Conservation (phyloP, 37 sponge, comb jelly and placozoan genomes). For the Hormiphora californensis region DNA sequence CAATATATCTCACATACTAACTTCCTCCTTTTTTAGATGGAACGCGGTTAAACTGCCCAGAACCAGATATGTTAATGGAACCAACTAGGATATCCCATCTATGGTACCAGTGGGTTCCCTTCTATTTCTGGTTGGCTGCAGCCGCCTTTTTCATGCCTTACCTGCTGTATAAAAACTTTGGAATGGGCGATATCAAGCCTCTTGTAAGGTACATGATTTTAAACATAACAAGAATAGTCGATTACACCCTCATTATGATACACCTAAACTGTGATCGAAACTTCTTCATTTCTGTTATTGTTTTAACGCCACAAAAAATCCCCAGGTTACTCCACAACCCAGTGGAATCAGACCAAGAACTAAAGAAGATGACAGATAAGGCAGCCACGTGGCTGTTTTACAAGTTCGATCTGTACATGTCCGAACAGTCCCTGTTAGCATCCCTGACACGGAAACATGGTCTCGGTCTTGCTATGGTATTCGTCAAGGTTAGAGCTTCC, state of each 20-base stretch:
- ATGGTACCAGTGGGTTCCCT: too few relatives aligned
- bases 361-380: slow-evolving; percentile 17
- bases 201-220: not conserved
- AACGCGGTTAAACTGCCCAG: slow-evolving; percentile 7
- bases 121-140: slow-evolving; percentile 11
- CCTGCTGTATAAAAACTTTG: slow-evolving; percentile 9
- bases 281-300: too few relatives aligned
- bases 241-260: too few relatives aligned
- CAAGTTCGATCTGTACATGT: slow-evolving; percentile 19
- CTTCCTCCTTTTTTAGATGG: not conserved
- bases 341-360: not conserved
- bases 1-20: too few relatives aligned
- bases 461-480: not conserved
- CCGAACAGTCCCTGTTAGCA: not conserved
- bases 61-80: not conserved
- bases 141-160: slow-evolving; percentile 29
- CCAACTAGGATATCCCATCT: slow-evolving; percentile 15
- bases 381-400: slow-evolving; percentile 24
- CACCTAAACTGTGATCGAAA: too few relatives aligned
- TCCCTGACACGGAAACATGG: not conserved
- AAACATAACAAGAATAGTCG: too few relatives aligned
- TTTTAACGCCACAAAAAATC: not conserved
- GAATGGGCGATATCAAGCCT: slow-evolving; percentile 32
- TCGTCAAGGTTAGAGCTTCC: too few relatives aligned
- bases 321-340: slow-evolving; percentile 10